Percentiles rank a stretch among this genome's conserved stretches.
Conservation (phyloP, 2,888 invertebrate species). For the Netelia virgata region DNA sequence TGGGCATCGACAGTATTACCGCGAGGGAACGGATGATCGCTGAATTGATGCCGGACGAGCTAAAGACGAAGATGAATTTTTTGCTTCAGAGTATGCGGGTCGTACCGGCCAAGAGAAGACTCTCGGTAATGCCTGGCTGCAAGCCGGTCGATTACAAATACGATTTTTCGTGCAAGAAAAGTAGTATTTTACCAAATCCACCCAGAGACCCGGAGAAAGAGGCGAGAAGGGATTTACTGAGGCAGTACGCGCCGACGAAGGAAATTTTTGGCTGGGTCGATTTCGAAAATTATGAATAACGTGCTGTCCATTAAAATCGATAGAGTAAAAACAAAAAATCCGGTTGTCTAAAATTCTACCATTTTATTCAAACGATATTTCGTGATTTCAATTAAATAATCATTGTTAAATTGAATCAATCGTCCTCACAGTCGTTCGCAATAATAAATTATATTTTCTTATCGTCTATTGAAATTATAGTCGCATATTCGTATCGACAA, state of each 20-base stretch:
- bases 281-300: constrained; percentile 77
- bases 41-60: constrained; percentile 83
- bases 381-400: too few species aligned
- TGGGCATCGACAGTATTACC: constrained; percentile 81
- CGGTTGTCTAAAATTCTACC: background rate
- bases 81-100: constrained; percentile 85
- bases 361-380: background rate
- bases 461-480: background rate
- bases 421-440: background rate
- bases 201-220: constrained; percentile 73
- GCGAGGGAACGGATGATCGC: constrained; percentile 84
- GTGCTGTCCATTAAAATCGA: background rate
- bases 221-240: constrained; percentile 70
- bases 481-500: constrained; percentile 9
- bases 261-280: constrained; percentile 76
- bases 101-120: constrained; percentile 84
- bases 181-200: constrained; percentile 72
- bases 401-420: background rate
- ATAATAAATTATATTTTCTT: background rate
- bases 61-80: constrained; percentile 84
- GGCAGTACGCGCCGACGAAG: constrained; percentile 71
- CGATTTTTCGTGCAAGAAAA: constrained; percentile 72
- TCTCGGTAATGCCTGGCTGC: constrained; percentile 86
- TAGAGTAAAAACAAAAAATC: background rate
- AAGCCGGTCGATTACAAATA: constrained; percentile 77